Percentiles rank a stretch among this genome's conserved stretches.
phyloP scores from a whole-genome alignment of 2,797 vertebrate species.

The Cirrhinus mrigala region DNA sequence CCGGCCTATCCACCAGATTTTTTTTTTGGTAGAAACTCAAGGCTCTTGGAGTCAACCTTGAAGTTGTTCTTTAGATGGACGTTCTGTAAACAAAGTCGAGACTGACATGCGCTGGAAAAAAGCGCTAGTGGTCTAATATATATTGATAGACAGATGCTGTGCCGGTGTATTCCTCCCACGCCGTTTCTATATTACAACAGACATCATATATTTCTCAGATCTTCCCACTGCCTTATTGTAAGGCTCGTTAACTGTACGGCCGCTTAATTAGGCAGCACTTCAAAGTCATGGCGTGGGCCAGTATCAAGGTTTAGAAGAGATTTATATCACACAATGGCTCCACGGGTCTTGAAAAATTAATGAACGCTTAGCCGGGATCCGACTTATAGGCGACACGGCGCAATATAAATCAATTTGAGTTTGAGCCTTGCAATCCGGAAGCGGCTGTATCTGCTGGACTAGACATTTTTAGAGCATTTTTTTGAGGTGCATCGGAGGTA shows the following conservation, averaged over 20 bases:
- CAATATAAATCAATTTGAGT: constrained; percentile 69
- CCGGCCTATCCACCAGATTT: neutral
- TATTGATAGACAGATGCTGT: constrained; percentile 25
- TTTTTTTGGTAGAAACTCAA: constrained; percentile 27
- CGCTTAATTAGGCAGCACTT: constrained; percentile 77
- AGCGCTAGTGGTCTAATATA: neutral
- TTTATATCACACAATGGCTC: constrained; percentile 70
- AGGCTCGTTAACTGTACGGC: constrained; percentile 71
- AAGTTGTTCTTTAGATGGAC: neutral
- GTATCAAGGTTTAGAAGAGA: constrained; percentile 68
- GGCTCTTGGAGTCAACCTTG: constrained; percentile 17
- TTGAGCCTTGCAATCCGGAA: constrained; percentile 60
- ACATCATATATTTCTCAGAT: constrained; percentile 67
- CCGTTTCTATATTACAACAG: constrained; percentile 63
- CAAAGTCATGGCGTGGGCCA: constrained; percentile 66
- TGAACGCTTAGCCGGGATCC: constrained; percentile 71
- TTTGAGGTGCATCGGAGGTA: constrained; percentile 48
- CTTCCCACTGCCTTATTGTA: constrained; percentile 69
- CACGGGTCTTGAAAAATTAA: constrained; percentile 74
- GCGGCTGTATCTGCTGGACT: constrained; percentile 56
- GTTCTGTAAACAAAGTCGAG: neutral
- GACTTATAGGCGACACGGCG: constrained; percentile 64
- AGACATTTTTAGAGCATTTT: constrained; percentile 67
- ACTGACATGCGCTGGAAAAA: neutral
- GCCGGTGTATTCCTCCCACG: constrained; percentile 37